Evolutionary conservation across 2,113 vertebrate species (phyloP).

Genomic region (Patagioenas fasciata): DNA sequence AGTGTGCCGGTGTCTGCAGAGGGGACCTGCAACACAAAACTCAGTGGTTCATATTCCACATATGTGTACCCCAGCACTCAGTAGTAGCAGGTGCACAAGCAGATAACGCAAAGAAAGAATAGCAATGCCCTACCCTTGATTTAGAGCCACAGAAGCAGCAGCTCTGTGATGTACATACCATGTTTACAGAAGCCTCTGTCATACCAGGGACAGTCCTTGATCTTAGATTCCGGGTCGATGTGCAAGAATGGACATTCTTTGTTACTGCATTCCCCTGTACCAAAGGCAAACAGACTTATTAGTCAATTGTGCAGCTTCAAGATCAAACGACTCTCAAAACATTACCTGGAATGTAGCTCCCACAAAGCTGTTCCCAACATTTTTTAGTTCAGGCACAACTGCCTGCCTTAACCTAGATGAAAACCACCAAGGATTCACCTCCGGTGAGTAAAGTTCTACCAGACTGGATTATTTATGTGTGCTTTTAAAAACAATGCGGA

Average conservation of each 20-base stretch:
- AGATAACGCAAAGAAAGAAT: neutral
- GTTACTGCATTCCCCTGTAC: conserved; percentile 96
- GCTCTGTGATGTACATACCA: conserved; percentile 73
- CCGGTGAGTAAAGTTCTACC: neutral
- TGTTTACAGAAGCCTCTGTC: conserved; percentile 99
- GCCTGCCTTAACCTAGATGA: conserved; percentile 4
- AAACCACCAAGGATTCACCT: neutral
- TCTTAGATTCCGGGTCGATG: conserved; percentile 98
- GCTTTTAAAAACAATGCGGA: neutral
- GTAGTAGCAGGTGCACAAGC: neutral
- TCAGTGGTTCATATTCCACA: neutral
- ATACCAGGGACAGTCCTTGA: conserved; percentile 99
- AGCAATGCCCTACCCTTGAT: neutral
- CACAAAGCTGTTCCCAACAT: neutral
- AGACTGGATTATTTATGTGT: neutral
- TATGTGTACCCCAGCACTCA: fast-evolving
- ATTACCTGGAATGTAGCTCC: neutral
- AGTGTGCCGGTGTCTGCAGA: conserved; percentile 96
- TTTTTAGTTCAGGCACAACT: neutral
- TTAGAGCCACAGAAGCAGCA: neutral
- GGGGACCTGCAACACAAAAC: conserved; percentile 83
- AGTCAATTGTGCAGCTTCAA: neutral
- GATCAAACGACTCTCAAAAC: neutral
- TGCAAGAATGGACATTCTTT: conserved; percentile 98
- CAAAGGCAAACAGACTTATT: conserved; percentile 38